Percentiles rank a stretch among this genome's conserved stretches.
Conservation (phyloP, 2,113 vertebrate genomes). For the Okapia johnstoni region DNA sequence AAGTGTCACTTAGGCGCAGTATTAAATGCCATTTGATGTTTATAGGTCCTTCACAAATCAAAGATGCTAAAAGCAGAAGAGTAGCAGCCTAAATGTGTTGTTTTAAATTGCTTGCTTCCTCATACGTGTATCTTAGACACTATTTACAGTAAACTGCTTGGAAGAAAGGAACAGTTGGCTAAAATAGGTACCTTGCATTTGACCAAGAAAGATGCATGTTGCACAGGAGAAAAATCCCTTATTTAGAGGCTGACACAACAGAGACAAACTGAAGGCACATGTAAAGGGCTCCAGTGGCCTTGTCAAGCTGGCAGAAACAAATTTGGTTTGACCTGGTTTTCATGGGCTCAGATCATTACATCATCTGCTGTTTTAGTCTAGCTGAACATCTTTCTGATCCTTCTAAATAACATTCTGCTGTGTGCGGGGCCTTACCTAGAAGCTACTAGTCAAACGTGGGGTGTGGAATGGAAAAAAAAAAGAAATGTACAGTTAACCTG, state of each 20-base stretch:
- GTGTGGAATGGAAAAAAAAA: not conserved
- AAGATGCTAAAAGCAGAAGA: slow-evolving; percentile 20
- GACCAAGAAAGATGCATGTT: not conserved
- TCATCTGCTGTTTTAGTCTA: not conserved
- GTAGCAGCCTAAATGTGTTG: not conserved
- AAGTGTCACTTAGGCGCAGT: not conserved
- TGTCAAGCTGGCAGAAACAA: not conserved
- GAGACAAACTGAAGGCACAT: not conserved
- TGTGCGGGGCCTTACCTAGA: not conserved
- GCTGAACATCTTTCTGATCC: not conserved
- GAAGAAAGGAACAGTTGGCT: not conserved
- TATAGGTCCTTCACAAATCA: not conserved
- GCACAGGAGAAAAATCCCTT: not conserved
- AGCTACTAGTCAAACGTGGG: not conserved
- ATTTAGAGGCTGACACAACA: not conserved
- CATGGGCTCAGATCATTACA: not conserved
- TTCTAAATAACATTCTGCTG: not conserved
- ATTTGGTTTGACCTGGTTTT: not conserved
- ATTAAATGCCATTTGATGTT: not conserved
- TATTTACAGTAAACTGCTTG: not conserved
- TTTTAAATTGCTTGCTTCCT: slow-evolving; percentile 21
- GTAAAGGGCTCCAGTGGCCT: not conserved
- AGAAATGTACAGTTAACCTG: not conserved
- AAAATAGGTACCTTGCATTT: not conserved
- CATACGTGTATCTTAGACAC: not conserved